Evolutionary conservation across 2,113 vertebrate genomes (phyloP), one percentile per base, ranked within the genome.

Genomic region (Poicephalus meyeri): DNA sequence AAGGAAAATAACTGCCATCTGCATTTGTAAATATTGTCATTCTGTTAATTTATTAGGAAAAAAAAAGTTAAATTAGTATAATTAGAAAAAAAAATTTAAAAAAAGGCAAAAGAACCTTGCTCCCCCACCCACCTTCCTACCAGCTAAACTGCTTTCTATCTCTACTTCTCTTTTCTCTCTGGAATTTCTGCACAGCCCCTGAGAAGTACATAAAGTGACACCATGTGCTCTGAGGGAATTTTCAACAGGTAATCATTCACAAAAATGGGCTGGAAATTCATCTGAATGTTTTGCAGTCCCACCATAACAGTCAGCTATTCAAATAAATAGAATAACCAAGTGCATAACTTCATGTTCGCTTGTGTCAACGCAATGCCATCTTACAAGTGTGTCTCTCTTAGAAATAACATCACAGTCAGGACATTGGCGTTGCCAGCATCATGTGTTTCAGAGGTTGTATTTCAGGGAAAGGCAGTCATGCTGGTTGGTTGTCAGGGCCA

Each of bases 361-460:
- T 86, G 11, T 8, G 20, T 68, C 83, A 61, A 28, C 56, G 19
- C 68, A 49, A n/a, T 90, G 65, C 68, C 64, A 56, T 88, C 71
- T 94, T 79, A 65, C 33, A 76, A 56, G 35, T 55, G 24, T 84
- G 76, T 61, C 56, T 61, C 61, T 81, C 39, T 87, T 94, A 85
- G 77, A 70, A 86, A 53, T 31, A 86, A 31, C 21, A 14, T 37
- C 12, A 37, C 8, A 9, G 14, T 8, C 10, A 69, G 37, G 21
- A 2, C 77, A 15, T 31, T 41, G 13, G 9, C 25, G 47, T 15
- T 77, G 49, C 5, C 28, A 72, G 10, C 5, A 52, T 11, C 5
- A 26, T 0, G 0, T 12, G 9, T 37, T 28, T 46, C 16, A 60
- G 41, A 70, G 11, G 19, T 3, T 44, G 6, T 25, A 60, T 10